Evolutionary conservation across 2,888 invertebrate species (phyloP).

Genomic region (Leptinotarsa peninsularis): DNA sequence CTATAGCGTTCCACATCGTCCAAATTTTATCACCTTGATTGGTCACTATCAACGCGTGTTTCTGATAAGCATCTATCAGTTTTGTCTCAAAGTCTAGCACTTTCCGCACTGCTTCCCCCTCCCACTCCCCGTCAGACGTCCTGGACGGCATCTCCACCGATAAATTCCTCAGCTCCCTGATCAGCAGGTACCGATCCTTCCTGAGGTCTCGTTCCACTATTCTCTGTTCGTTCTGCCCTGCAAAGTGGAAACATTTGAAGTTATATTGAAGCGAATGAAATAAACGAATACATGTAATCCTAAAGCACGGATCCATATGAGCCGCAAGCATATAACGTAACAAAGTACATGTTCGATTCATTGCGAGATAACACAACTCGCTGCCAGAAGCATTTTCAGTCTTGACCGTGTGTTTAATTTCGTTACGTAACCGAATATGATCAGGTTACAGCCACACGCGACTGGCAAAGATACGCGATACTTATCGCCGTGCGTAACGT

Average conservation of each 20-base stretch:
- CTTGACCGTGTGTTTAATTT: no score
- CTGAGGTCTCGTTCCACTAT: constrained; percentile 58
- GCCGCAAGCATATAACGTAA: no score
- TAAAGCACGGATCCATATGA: no score
- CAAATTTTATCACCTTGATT: constrained; percentile 71
- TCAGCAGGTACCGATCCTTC: constrained; percentile 55
- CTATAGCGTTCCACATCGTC: constrained; percentile 89
- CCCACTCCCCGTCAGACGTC: constrained; percentile 65
- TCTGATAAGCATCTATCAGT: constrained; percentile 57
- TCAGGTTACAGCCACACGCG: no score
- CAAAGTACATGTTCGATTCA: no score
- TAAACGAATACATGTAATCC: no score
- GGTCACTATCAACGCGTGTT: constrained; percentile 55
- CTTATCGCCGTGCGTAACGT: no score
- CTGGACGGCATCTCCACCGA: constrained; percentile 55
- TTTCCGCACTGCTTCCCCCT: constrained; percentile 66
- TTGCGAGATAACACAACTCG: no score
- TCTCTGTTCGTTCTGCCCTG: constrained; percentile 55
- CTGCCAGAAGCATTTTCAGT: no score
- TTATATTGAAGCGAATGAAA: no score
- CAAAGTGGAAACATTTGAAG: constrained; percentile 21
- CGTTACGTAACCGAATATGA: no score
- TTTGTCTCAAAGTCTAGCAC: constrained; percentile 71
- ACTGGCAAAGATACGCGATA: no score
- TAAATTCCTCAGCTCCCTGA: constrained; percentile 57